These are phyloP conservation scores for Haemorhous mexicanus DNA, from an alignment of 2,113 vertebrate species.

Conservation along the genomic window DNA sequence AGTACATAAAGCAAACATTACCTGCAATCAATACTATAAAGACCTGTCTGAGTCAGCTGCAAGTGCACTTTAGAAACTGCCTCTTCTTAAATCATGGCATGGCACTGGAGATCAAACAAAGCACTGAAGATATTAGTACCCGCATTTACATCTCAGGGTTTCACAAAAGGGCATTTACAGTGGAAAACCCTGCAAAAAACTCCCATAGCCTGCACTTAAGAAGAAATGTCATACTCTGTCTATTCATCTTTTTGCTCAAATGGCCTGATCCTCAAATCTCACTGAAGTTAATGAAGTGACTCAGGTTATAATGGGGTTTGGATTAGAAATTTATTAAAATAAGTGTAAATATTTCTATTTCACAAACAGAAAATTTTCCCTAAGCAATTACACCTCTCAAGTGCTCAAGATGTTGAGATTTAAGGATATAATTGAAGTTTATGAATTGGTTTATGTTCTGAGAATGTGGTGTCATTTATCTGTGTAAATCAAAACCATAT, in stretches of 20 bases:
- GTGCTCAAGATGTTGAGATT: not conserved
- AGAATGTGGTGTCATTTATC: not conserved
- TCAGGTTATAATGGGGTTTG: not conserved
- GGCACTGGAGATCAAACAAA: not conserved
- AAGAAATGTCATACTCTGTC: not conserved
- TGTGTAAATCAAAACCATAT: not conserved
- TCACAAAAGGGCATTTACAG: not conserved
- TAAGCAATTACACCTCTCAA: not conserved
- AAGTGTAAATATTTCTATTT: not conserved
- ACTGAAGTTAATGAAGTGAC: not conserved
- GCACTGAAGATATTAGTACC: not conserved
- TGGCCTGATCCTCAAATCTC: not conserved
- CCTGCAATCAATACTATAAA: slow-evolving; percentile 47
- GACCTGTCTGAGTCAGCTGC: slow-evolving; percentile 20
- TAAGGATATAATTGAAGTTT: not conserved
- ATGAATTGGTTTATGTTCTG: not conserved
- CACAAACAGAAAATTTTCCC: not conserved
- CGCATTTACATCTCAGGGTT: slow-evolving; percentile 15
- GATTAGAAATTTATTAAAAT: not conserved
- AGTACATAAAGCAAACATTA: slow-evolving; percentile 57
- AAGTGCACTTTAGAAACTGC: slow-evolving; percentile 37
- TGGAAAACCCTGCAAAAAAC: not conserved
- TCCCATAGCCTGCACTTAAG: not conserved
- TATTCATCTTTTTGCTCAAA: not conserved
- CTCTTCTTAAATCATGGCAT: slow-evolving; percentile 7